These are phyloP conservation scores for Osmerus eperlanus DNA, from an alignment of 2,113 vertebrate genomes.

Conservation along the genomic window DNA sequence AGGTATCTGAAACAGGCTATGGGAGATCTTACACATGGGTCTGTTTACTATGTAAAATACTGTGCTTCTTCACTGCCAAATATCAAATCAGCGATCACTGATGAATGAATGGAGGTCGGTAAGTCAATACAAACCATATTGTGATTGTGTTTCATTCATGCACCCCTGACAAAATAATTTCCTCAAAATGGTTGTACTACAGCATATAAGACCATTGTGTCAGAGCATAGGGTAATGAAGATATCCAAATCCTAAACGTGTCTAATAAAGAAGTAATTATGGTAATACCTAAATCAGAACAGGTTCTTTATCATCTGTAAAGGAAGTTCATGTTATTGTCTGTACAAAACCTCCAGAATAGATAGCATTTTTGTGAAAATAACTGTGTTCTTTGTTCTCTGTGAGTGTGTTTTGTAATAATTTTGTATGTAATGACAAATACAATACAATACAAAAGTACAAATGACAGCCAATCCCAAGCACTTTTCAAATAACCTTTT, in stretches of 20 bases:
- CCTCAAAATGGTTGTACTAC: neutral
- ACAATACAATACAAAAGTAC: no score
- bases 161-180: neutral
- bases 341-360: no score
- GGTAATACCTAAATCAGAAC: neutral
- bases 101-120: neutral
- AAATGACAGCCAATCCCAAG: no score
- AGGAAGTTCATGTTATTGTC: no score
- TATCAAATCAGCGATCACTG: neutral
- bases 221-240: neutral
- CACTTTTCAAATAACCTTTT: no score
- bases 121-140: neutral
- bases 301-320: no score
- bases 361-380: no score
- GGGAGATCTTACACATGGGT: neutral
- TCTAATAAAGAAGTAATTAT: neutral
- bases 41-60: neutral
- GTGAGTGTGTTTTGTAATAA: no score
- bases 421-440: no score
- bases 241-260: neutral
- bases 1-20: conserved; percentile 2
- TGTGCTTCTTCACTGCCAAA: neutral
- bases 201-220: neutral
- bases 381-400: no score
- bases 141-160: neutral